Percentiles rank a stretch among this genome's conserved stretches.
phyloP scores from a whole-genome alignment of 2,888 invertebrate genomes.

The Nomada goodeniana region DNA sequence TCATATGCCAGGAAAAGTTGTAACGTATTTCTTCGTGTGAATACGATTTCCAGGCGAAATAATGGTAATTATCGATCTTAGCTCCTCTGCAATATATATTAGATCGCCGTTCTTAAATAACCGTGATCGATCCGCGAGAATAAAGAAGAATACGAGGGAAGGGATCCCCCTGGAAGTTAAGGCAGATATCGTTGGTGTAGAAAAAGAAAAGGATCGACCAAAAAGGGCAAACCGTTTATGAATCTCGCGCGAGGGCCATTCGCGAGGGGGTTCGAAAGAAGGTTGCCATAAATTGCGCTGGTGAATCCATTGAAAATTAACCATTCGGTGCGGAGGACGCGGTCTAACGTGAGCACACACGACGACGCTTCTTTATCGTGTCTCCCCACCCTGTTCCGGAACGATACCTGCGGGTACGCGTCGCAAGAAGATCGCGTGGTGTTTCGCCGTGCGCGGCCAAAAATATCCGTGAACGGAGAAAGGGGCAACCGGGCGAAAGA shows the following conservation, averaged over 20 bases:
- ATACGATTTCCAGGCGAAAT: not conserved
- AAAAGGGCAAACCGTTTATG: constrained; percentile 9
- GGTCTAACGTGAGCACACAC: constrained; percentile 19
- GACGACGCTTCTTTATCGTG: constrained; percentile 27
- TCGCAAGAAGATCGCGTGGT: constrained; percentile 60
- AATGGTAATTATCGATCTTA: not conserved
- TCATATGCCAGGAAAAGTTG: constrained; percentile 35
- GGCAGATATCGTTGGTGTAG: not conserved
- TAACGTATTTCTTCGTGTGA: constrained; percentile 10
- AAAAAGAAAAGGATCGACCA: no score
- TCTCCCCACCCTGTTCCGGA: constrained; percentile 14
- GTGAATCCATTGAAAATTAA: constrained; percentile 37
- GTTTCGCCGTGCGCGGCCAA: constrained; percentile 66
- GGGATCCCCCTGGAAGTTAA: no score
- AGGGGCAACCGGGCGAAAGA: constrained; percentile 37
- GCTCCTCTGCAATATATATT: no score
- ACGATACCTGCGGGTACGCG: constrained; percentile 50
- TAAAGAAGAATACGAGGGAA: no score
- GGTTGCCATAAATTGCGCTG: constrained; percentile 31
- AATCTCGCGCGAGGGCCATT: constrained; percentile 20
- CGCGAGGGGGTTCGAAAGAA: not conserved
- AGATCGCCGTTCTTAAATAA: not conserved
- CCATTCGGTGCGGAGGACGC: constrained; percentile 41
- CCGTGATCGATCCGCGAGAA: not conserved
- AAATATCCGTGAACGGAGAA: constrained; percentile 57